Conservation (phyloP, 2,797 vertebrate species). For the Artibeus lituratus region DNA sequence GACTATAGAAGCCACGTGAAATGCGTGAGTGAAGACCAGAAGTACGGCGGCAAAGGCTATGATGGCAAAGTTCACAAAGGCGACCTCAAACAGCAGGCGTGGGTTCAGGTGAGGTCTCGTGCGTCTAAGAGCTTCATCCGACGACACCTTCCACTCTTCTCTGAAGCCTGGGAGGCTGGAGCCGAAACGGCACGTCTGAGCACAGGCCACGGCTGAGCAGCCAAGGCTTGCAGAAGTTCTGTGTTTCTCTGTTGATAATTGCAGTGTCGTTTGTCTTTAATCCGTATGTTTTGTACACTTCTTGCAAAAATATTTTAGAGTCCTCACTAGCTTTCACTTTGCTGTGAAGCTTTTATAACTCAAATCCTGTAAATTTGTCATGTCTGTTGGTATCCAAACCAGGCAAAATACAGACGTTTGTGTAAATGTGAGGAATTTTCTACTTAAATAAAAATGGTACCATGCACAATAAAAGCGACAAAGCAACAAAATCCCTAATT, state of each 20-base stretch:
- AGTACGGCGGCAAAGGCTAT: slow-evolving; percentile 94
- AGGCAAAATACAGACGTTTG: not conserved
- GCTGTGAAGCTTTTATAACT: not conserved
- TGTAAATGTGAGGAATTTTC: not conserved
- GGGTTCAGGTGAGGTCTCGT: slow-evolving; percentile 88
- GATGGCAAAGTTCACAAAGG: slow-evolving; percentile 93
- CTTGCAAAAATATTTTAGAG: not conserved
- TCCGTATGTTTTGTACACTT: not conserved
- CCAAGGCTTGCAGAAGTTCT: not conserved
- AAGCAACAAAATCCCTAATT: not conserved
- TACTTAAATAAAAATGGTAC: not conserved
- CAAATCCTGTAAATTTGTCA: not conserved
- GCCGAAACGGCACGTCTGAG: not conserved
- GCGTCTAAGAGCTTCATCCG: not conserved
- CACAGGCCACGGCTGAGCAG: not conserved
- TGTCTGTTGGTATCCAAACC: not conserved
- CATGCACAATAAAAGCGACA: not conserved
- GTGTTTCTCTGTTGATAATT: not conserved
- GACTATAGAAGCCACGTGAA: slow-evolving; percentile 92
- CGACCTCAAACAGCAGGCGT: slow-evolving; percentile 94
- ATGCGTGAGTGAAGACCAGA: slow-evolving; percentile 95
- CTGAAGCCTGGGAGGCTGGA: not conserved
- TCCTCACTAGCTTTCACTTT: not conserved
- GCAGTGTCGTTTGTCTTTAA: not conserved
- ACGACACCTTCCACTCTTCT: not conserved